Evolutionary conservation across 2,113 vertebrate species (phyloP), one percentile per base, ranked within the genome.

Genomic region (Hippocampus barbouri): DNA sequence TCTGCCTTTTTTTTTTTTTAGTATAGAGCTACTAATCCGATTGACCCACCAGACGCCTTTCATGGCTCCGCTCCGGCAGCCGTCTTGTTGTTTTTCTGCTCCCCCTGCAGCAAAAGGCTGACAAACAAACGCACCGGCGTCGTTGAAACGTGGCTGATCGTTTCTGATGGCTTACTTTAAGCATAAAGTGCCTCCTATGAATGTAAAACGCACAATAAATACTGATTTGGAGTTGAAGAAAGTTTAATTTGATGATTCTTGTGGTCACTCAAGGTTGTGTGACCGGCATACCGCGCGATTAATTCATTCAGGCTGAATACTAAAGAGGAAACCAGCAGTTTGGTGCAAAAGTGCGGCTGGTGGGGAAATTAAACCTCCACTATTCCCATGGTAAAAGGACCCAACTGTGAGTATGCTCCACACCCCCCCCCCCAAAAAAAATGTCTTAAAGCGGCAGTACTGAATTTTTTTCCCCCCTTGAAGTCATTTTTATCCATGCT

Each of bases 21-120:
- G 34, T 63, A 12, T n/a, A 18, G 75, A 83, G 63, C 73, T 64
- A 64, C 69, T 70, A 77, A 79, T 64, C 68, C 72, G 63, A 74
- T 70, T 75, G 81, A 82, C 77, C 81, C 74, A 67, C 15, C 34
- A 74, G 70, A 75, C 72, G 81, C 76, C 78, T 85, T 82, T 73
- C 69, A 77, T 79, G 81, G 83, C 78, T 12, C 59, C 47, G 27
- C 10, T 78, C 82, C 86, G 74, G 72, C 66, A 76, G 40, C 60
- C 63, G 41, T 18, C 38, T 57, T 47, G 23, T 71, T 71, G 27
- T 73, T 72, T 73, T 72, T 57, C 59, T 34, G 76, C 78, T 78
- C 70, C 21, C 34, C 18, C 61, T 41, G 34, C 61, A 40, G 61
- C 34, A 65, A 65, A 65, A 65, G 60, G 30, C 30, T 40, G 56